Base-by-base conservation (phyloP, 2,797 vertebrate genomes). In the Pseudochromis fuscus region DNA sequence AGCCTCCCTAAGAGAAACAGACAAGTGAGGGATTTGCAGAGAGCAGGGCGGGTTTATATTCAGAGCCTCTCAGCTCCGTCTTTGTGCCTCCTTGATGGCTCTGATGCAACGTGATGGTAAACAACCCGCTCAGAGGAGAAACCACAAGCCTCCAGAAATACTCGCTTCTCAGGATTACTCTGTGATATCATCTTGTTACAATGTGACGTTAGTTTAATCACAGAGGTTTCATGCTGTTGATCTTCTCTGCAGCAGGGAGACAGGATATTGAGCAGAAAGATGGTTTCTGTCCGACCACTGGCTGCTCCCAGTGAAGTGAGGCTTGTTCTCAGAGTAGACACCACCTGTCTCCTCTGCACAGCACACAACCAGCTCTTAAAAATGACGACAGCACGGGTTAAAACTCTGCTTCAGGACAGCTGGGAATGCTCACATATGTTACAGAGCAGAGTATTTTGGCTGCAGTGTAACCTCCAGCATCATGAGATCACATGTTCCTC, bases 21-120 rank as follows among this genome's bases (percentile, higher is more conserved):
- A 86, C 84, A 85, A 83, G 30, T 74, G 72, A 53, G 81, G 69
- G 71, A 82, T 87, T 85, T 79, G 62, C 74, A 83, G 78, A 86
- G 88, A 78, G 75, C 66, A 46, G 72, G 51, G 61, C 28, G 57
- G 72, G 67, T 79, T 88, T 57, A 40, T 62, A 81, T 76, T 80
- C 79, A 79, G 70, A 85, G 69, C 63, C 75, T 67, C 69, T 83
- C 80, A 82, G 75, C 65, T 61, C 1, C 35, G 12, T 69, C 80
- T 89, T 86, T 83, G 73, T 83, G 76, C 30, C 58, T 27, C 46
- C 53, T 23, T 72, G 60, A 72, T 61, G 53, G 72, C 82, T 79
- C 68, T 42, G 46, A 72, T 65, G 70, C 62, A 59, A 13, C 37
- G 12, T 28, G 71, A 49, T 64, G 71, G 66, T 51, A 82, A 89